Conservation (phyloP, 1,140 invertebrate species). For the Wiebesia pumilae region DNA sequence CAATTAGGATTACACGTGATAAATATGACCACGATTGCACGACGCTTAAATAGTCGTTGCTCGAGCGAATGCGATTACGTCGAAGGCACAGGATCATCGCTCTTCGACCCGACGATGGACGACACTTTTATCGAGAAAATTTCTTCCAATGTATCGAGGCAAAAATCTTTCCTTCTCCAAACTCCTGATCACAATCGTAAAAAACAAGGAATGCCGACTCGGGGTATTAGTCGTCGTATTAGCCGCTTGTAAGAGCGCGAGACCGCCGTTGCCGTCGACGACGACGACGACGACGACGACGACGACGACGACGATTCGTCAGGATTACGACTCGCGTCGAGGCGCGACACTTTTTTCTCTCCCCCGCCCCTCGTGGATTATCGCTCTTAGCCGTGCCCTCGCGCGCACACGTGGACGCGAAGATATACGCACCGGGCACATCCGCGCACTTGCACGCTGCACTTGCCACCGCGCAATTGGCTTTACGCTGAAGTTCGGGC, state of each 20-base stretch:
- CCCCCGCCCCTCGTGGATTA: background rate
- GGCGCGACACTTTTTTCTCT: background rate
- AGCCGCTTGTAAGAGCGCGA: no score
- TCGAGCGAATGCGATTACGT: background rate
- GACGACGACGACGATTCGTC: slow-evolving; percentile 35
- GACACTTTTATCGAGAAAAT: no score
- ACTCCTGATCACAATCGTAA: no score
- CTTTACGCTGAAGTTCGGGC: background rate
- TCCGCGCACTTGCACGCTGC: background rate
- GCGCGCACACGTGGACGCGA: background rate
- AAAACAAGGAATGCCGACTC: no score
- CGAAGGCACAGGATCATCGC: no score
- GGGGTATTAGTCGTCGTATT: no score
- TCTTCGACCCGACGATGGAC: no score
- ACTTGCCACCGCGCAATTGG: slow-evolving; percentile 1
- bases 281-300: background rate
- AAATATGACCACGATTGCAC: background rate
- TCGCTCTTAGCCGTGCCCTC: background rate
- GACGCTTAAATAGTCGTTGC: background rate
- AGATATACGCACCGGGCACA: slow-evolving; percentile 24
- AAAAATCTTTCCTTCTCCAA: no score
- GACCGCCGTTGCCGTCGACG: background rate
- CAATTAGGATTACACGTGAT: slow-evolving; percentile 4
- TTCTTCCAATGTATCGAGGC: no score
- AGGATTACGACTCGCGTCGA: slow-evolving; percentile 29